These are phyloP conservation scores for Lochmaea capreae DNA, from an alignment of 2,888 invertebrate genomes.

Conservation along the genomic window DNA sequence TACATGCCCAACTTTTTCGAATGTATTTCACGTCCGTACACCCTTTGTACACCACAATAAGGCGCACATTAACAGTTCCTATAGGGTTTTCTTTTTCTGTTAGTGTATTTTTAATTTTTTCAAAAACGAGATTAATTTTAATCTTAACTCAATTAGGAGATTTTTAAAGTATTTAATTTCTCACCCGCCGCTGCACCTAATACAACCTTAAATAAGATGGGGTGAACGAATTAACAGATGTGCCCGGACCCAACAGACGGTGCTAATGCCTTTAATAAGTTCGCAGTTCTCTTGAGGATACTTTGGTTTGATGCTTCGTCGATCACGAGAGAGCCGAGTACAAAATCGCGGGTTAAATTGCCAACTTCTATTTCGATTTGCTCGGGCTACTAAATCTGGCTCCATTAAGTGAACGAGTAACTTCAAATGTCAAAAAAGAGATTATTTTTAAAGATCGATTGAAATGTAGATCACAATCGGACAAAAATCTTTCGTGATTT, in stretches of 20 bases:
- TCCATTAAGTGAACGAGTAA: constrained; percentile 17
- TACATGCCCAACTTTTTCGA: too few species aligned
- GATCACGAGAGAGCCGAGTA: constrained; percentile 51
- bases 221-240: constrained; percentile 68
- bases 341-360: constrained; percentile 43
- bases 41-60: too few species aligned
- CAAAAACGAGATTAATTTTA: background rate
- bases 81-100: too few species aligned
- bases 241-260: constrained; percentile 63
- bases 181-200: constrained; percentile 8
- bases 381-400: background rate
- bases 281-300: constrained; percentile 55
- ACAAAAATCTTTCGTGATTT: too few species aligned
- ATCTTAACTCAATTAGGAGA: background rate
- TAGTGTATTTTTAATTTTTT: too few species aligned
- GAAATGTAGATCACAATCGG: background rate
- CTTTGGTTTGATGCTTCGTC: constrained; percentile 61
- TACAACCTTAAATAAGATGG: constrained; percentile 52
- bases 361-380: constrained; percentile 14
- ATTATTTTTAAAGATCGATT: background rate
- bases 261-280: constrained; percentile 64
- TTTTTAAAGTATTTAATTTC: background rate
- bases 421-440: background rate
- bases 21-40: too few species aligned
- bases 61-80: too few species aligned